Evolutionary conservation across 1,140 invertebrate species (phyloP), one percentile per base, ranked within the genome.

Genomic region (Penaeus vannamei): DNA sequence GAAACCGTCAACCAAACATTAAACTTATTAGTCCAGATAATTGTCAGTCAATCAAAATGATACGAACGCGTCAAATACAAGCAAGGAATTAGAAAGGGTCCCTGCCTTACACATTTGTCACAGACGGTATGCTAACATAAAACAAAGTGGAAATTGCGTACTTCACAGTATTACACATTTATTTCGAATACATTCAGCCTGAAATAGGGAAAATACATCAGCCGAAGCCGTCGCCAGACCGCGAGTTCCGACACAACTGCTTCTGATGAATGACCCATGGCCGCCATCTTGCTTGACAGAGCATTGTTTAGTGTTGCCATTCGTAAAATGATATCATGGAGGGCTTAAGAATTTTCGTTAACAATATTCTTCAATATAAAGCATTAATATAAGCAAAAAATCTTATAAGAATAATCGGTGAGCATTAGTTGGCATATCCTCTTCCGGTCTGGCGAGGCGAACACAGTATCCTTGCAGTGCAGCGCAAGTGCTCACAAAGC

Each of bases 221-320:
- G 82, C 60, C 29, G 87, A 84, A 89, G 87, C 77, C 87, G 42
- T 17, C 22, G 82, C n/a, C 87, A 72, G 46, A 1, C 26, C 17
- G 32, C 64, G 32, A 0, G 29, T 36, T 36, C 26, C 82, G 72
- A 89, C 87, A 22, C 87, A 10, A 26, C 60, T 79, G 82, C 81
- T 79, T 80, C 82, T 89, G 87, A 89, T 89, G 87, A 79, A 89
- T 89, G 87, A 89, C 82, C 60, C 69, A 22, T 64, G 72, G 66
- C 87, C 82, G 82, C 87, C 87, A 89, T 89, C 87, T 89, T 89
- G 82, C 87, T 80, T 89, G 87, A 89, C 87, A 89, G 87, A 77
- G 53, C 82, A 69, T 60, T 84, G 76, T 77, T 79, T 87, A 81
- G 66, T 26, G 46, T 53, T 81, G 36, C 61, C 32, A 87, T 36